These are phyloP conservation scores for Drosophila kepulauana DNA, from an alignment of 1,140 invertebrate genomes.

Conservation along the genomic window DNA sequence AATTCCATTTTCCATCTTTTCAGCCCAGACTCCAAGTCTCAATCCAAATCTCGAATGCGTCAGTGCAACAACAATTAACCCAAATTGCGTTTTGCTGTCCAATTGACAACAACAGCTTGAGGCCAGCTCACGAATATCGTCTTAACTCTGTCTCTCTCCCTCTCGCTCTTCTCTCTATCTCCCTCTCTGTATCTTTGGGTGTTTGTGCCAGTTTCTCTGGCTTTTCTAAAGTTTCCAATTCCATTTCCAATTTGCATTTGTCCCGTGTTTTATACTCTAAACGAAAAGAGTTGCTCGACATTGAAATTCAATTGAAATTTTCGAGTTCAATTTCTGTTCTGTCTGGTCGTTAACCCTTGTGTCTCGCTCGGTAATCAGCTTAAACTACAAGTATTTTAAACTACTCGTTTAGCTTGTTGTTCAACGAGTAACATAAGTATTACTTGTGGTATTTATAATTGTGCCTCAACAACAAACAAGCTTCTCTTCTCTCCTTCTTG, in stretches of 20 bases:
- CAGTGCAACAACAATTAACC: constrained; percentile 74
- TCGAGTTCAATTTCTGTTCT: background rate
- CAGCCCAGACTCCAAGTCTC: background rate
- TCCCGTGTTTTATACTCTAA: constrained; percentile 10
- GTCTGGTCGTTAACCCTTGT: constrained; percentile 10
- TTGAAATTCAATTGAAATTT: too few species aligned
- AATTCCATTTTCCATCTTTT: background rate
- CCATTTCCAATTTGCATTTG: constrained; percentile 64
- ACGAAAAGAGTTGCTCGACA: background rate
- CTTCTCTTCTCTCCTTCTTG: background rate
- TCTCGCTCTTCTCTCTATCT: background rate
- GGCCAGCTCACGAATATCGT: constrained; percentile 67
- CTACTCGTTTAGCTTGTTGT: background rate
- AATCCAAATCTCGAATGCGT: constrained; percentile 44
- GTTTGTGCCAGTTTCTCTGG: constrained; percentile 58
- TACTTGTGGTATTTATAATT: background rate
- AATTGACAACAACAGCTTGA: constrained; percentile 50
- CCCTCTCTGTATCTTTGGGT: constrained; percentile 1
- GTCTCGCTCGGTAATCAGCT: background rate
- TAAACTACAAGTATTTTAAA: background rate
- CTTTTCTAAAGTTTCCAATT: constrained; percentile 29
- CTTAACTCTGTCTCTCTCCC: constrained; percentile 36
- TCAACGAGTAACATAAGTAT: too few species aligned
- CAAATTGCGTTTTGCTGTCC: constrained; percentile 66
- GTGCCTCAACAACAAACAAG: background rate